phyloP scores from a whole-genome alignment of 2,797 vertebrate genomes.

The Eurystomus glaucurus region DNA sequence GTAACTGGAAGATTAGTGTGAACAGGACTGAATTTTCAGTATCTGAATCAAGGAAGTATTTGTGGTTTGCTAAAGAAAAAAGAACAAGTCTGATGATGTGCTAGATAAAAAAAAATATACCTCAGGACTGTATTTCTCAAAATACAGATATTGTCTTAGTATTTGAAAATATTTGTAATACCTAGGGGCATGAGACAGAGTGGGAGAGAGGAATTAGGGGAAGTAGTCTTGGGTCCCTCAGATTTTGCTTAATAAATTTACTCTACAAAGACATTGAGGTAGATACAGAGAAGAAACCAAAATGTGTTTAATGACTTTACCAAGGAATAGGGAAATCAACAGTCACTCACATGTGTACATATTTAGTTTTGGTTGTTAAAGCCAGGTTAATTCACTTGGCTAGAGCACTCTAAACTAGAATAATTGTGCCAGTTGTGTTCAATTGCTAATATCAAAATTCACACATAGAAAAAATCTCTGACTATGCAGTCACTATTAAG shows the following conservation, averaged over 20 bases:
- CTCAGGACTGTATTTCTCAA: slow-evolving; percentile 64
- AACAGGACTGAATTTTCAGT: slow-evolving; percentile 50
- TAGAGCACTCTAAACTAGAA: neutral
- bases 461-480: neutral
- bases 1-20: slow-evolving; percentile 6
- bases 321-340: neutral
- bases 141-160: neutral
- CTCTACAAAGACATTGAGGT: neutral
- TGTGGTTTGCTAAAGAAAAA: slow-evolving; percentile 13
- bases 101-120: slow-evolving; percentile 72
- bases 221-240: neutral
- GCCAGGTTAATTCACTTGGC: neutral
- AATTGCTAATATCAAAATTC: neutral
- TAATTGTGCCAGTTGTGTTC: neutral
- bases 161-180: neutral
- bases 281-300: neutral
- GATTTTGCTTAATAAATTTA: neutral
- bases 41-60: slow-evolving; percentile 46
- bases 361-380: neutral
- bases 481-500: neutral
- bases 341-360: neutral
- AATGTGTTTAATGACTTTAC: neutral
- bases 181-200: neutral
- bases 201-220: neutral
- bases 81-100: slow-evolving; percentile 10